Evolutionary conservation across 1,140 invertebrate genomes (phyloP).

Genomic region (Melitaea cinxia): DNA sequence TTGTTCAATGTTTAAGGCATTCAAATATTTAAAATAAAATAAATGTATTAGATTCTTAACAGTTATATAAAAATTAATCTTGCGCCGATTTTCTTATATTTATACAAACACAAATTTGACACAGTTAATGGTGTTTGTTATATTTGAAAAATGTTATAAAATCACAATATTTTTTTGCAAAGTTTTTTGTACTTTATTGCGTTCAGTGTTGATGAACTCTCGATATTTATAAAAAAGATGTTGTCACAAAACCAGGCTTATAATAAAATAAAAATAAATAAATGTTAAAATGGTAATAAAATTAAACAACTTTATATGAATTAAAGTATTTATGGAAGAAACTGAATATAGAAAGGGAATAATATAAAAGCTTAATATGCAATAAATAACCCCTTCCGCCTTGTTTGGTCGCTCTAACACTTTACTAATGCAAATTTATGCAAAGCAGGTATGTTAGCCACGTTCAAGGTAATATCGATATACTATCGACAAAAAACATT

Average conservation of each 20-base stretch:
- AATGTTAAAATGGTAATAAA: conserved; percentile 1
- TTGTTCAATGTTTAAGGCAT: too few relatives aligned
- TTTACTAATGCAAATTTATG: conserved; percentile 45
- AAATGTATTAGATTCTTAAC: too few relatives aligned
- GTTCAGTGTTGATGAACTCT: conserved; percentile 25
- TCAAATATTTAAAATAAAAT: too few relatives aligned
- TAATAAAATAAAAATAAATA: background rate
- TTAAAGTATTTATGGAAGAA: conserved; percentile 1
- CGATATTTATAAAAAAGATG: conserved; percentile 6
- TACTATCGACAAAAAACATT: conserved; percentile 61
- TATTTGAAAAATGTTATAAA: background rate
- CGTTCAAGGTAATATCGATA: conserved; percentile 68
- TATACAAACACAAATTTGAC: background rate
- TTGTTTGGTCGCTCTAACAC: conserved; percentile 30
- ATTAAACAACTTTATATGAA: background rate
- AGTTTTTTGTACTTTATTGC: conserved; percentile 4
- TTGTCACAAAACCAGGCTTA: background rate
- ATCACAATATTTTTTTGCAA: background rate
- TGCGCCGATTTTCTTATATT: background rate
- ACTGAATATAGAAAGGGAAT: conserved; percentile 3
- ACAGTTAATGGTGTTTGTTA: too few relatives aligned
- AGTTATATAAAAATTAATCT: too few relatives aligned
- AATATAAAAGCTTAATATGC: conserved; percentile 20
- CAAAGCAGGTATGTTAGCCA: conserved; percentile 45
- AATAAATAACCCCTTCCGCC: conserved; percentile 37